Percentiles rank a stretch among this genome's conserved stretches.
These are phyloP conservation scores for Sebastolobus altivelis DNA, from an alignment of 2,797 vertebrate genomes.

Conservation along the genomic window DNA sequence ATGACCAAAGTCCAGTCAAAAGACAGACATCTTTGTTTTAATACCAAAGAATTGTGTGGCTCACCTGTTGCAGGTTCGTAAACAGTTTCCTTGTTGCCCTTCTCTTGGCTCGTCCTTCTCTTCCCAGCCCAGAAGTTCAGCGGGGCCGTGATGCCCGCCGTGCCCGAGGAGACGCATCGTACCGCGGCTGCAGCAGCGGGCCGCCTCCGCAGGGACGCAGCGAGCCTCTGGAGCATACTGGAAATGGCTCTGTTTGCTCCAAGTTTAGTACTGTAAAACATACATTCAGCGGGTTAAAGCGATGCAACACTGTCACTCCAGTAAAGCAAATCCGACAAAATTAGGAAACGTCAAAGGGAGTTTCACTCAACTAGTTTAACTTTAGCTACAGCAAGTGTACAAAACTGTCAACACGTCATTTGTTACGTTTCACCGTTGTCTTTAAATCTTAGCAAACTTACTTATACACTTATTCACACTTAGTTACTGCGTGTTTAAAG, in stretches of 20 bases:
- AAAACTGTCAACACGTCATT: neutral
- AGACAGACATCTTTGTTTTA: neutral
- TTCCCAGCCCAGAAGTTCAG: conserved; percentile 92
- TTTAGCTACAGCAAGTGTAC: neutral
- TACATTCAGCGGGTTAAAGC: neutral
- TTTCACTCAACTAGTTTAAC: neutral
- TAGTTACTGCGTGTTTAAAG: neutral
- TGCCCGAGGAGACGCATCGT: conserved; percentile 85
- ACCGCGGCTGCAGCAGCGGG: conserved; percentile 59
- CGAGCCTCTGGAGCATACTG: conserved; percentile 64
- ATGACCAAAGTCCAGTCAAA: conserved; percentile 55
- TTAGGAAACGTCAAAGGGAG: neutral
- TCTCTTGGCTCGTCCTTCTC: conserved; percentile 80
- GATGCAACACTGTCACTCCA: neutral
- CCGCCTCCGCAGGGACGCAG: conserved; percentile 25
- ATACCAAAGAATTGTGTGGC: no score
- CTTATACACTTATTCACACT: neutral
- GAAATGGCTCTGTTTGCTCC: neutral
- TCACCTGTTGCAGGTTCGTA: conserved; percentile 95
- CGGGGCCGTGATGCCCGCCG: conserved; percentile 80
- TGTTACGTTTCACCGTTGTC: neutral
- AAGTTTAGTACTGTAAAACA: conserved; percentile 13
- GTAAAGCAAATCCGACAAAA: neutral
- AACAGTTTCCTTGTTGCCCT: conserved; percentile 80
- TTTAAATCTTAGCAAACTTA: conserved; percentile 1